Conservation (phyloP, 2,797 vertebrate genomes). For the Characodon lateralis region DNA sequence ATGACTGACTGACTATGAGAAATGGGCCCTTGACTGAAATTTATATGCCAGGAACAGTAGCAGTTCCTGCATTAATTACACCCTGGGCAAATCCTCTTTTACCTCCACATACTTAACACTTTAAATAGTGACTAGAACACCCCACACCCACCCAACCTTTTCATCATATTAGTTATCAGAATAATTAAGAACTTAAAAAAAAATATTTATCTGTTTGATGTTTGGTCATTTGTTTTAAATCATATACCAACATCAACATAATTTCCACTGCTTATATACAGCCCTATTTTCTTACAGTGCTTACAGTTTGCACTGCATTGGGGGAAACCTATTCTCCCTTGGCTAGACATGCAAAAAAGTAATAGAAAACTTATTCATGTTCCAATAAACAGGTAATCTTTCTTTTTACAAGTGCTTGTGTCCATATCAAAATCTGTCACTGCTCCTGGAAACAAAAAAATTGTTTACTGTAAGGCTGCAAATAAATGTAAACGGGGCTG, state of each 20-base stretch:
- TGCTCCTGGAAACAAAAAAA: not conserved
- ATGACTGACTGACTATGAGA: not conserved
- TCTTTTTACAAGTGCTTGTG: not conserved
- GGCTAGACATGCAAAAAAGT: not conserved
- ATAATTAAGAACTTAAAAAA: no score
- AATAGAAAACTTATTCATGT: not conserved
- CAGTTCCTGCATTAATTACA: not conserved
- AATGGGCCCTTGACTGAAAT: not conserved
- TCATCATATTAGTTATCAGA: no score
- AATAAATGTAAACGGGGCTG: not conserved
- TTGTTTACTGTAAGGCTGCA: not conserved
- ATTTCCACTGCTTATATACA: not conserved
- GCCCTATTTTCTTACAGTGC: not conserved
- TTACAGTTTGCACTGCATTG: not conserved
- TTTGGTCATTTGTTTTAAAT: not conserved
- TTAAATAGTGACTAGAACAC: no score
- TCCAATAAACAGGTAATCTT: not conserved
- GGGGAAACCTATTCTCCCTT: not conserved
- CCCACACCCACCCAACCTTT: no score
- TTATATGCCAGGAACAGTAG: not conserved
- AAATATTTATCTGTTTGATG: no score
- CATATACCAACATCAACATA: not conserved
- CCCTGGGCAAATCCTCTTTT: not conserved
- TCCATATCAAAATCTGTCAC: not conserved
- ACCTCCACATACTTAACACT: not conserved